Evolutionary conservation across 2,797 vertebrate species (phyloP), one percentile per base, ranked within the genome.

Genomic region (Thaleichthys pacificus): DNA sequence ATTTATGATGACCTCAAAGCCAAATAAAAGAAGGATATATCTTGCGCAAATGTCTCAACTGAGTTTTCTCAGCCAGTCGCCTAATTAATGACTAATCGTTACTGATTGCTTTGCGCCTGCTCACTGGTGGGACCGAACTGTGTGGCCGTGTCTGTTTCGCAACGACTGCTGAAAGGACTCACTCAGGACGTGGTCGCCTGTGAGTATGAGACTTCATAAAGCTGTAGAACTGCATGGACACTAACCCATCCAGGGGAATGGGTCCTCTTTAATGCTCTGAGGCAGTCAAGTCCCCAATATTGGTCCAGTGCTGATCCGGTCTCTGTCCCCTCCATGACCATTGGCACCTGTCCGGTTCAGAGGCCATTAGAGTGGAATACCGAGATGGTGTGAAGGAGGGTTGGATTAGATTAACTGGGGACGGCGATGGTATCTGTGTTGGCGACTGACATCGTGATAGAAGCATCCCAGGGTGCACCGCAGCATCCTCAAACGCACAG

Each of bases 401-500:
- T 68, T 74, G 58, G 78, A 70, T 68, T n/a, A n/a, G 70, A 73
- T 84, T 77, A 3, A 12, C 54, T 70, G 73, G 56, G 57, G 66
- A 77, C 75, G 77, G 15, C 70, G 58, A 21, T 26, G 68, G 66
- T 17, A 5, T 19, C 15, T 5, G 51, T 72, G 81, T 74, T 71
- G 77, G 80, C 71, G 63, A 81, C 81, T 71, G 61, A 81, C 81
- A 80, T 83, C 80, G 21, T 64, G 38, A 21, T 65, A 30, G 62
- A 74, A 21, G 26, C 67, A 24, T 57, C 42, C 30, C 38, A 21
- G 22, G 61, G 75, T 22, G 49, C 42, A 47, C 42, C 14, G 42
- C 30, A 6, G 68, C 38, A 24, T 61, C 63, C 68, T 96, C 91
- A 98, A 71, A 95, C 94, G 62, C 95, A 96, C 82, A 96, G 90